Conservation (phyloP, 2,888 invertebrate genomes). For the Amphiduros pacificus region DNA sequence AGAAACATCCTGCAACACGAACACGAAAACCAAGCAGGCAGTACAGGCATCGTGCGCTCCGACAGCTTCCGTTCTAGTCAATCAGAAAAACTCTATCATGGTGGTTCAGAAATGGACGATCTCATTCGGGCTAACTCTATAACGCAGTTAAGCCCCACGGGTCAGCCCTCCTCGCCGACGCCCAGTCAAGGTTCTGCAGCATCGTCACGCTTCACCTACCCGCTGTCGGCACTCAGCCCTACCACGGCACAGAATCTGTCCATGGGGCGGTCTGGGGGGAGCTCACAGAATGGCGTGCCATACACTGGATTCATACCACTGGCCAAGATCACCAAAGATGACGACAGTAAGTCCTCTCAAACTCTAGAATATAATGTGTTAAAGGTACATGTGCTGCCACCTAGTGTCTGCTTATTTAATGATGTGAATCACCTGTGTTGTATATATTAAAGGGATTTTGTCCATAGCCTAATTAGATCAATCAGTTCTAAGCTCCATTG, state of each 20-base stretch:
- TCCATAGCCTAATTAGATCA: too few species aligned
- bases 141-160: conserved; percentile 40
- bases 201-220: conserved; percentile 51
- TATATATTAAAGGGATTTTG: too few species aligned
- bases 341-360: conserved; percentile 26
- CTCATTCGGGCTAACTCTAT: conserved; percentile 41
- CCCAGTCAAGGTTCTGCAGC: conserved; percentile 45
- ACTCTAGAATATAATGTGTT: too few species aligned
- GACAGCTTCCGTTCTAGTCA: conserved; percentile 73
- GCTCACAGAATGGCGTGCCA: conserved; percentile 4
- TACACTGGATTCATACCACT: conserved; percentile 21
- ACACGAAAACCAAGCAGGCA: conserved; percentile 71
- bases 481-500: too few species aligned
- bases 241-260: conserved; percentile 5
- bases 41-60: conserved; percentile 62
- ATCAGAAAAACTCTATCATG: conserved; percentile 88
- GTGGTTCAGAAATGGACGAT: conserved; percentile 1
- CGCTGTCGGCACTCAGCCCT: conserved; percentile 38
- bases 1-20: conserved; percentile 40
- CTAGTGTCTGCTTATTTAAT: too few species aligned
- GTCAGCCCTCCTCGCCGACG: conserved; percentile 47
- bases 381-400: too few species aligned
- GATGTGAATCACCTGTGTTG: too few species aligned
- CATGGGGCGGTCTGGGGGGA: too few species aligned
- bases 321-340: conserved; percentile 25